Conservation (phyloP, 1,140 invertebrate species). For the Argopecten irradians region DNA sequence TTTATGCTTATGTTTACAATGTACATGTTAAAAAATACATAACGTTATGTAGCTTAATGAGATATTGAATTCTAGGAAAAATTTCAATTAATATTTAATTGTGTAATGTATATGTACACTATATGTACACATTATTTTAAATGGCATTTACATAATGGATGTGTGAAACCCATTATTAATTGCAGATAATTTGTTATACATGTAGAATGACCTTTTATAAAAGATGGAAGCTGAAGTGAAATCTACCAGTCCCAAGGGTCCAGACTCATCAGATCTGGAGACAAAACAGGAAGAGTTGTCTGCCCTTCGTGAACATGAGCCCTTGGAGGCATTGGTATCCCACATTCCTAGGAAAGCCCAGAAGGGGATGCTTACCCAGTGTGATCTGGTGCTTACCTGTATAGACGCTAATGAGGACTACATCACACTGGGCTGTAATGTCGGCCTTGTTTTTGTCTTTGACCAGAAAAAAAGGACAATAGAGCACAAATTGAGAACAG, state of each 20-base stretch:
- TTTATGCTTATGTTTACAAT: no score
- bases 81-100: no score
- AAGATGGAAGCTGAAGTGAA: conserved; percentile 5
- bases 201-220: background rate
- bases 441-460: conserved; percentile 91
- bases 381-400: conserved; percentile 88
- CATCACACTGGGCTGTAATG: conserved; percentile 90
- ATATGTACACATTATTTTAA: no score
- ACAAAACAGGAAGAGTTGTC: background rate
- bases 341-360: conserved; percentile 88
- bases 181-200: no score
- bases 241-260: background rate
- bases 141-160: no score
- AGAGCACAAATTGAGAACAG: conserved; percentile 85
- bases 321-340: conserved; percentile 86
- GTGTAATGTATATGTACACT: no score
- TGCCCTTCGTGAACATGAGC: conserved; percentile 85
- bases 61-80: no score
- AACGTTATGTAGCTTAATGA: no score
- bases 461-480: conserved; percentile 86
- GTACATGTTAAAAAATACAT: no score
- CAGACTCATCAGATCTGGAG: background rate
- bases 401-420: conserved; percentile 88
- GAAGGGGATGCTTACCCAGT: conserved; percentile 84
- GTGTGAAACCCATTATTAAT: no score